Percentiles rank a stretch among this genome's conserved stretches.
phyloP scores from a whole-genome alignment of 2,888 invertebrate genomes.

The Linnaemya vulpina region DNA sequence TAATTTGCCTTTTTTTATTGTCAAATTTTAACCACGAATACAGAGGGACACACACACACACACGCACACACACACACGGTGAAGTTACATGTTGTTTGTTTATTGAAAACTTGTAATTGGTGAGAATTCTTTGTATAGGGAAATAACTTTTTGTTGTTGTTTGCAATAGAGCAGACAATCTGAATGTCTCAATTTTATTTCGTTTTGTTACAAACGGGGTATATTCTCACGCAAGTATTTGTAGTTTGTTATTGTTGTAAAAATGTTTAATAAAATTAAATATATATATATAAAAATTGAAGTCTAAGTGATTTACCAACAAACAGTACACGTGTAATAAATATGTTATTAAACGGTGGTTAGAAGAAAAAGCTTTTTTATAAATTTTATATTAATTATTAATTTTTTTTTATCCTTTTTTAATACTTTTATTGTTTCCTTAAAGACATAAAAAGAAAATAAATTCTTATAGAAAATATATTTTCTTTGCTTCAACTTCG shows the following conservation, averaged over 20 bases:
- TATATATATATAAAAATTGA: not conserved
- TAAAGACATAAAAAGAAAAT: too few species aligned
- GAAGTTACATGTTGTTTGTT: not conserved
- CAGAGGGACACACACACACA: too few species aligned
- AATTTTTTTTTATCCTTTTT: not conserved
- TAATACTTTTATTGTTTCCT: too few species aligned
- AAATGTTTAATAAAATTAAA: conserved; percentile 7
- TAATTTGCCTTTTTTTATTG: conserved; percentile 4
- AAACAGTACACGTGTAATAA: not conserved
- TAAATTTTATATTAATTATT: not conserved
- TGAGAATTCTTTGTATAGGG: not conserved
- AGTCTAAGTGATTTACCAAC: conserved; percentile 30
- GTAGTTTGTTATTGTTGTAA: not conserved
- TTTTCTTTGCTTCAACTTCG: too few species aligned
- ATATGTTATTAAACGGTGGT: conserved; percentile 9
- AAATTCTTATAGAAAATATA: too few species aligned
- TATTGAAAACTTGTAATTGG: not conserved
- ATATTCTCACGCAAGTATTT: conserved; percentile 14
- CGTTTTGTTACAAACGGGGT: not conserved
- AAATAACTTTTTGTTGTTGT: not conserved
- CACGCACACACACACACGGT: too few species aligned
- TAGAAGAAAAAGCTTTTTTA: not conserved
- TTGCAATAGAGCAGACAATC: not conserved
- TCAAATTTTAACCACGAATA: not conserved
- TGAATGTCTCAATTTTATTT: not conserved